These are phyloP conservation scores for Glomeris maerens DNA, from an alignment of 1,140 invertebrate species.

Conservation along the genomic window DNA sequence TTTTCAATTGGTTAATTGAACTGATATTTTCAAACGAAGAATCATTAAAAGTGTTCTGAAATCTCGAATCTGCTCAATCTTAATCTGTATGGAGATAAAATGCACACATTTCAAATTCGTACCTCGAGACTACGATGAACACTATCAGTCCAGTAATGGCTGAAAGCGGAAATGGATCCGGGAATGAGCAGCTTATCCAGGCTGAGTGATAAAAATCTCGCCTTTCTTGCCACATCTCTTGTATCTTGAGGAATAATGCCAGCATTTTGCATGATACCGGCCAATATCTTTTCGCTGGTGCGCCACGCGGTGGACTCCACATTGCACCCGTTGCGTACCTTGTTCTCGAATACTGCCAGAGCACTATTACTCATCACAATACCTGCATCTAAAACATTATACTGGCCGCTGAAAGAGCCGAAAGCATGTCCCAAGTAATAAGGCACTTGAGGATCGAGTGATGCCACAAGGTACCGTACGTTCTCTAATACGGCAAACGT, in stretches of 20 bases:
- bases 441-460: slow-evolving; percentile 15
- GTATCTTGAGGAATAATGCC: slow-evolving; percentile 18
- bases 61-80: too few relatives aligned
- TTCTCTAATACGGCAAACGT: slow-evolving; percentile 33
- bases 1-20: too few relatives aligned
- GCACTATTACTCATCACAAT: slow-evolving; percentile 18
- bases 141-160: slow-evolving; percentile 20
- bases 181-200: slow-evolving; percentile 21
- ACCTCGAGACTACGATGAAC: slow-evolving; percentile 17
- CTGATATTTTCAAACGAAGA: too few relatives aligned
- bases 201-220: slow-evolving; percentile 20
- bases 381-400: slow-evolving; percentile 20
- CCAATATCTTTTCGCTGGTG: slow-evolving; percentile 16
- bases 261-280: slow-evolving; percentile 15
- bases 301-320: neutral
- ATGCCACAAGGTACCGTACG: slow-evolving; percentile 21
- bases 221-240: slow-evolving; percentile 14
- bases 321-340: slow-evolving; percentile 9
- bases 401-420: slow-evolving; percentile 17
- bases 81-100: too few relatives aligned
- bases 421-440: slow-evolving; percentile 21
- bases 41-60: too few relatives aligned
- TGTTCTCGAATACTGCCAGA: slow-evolving; percentile 5
- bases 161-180: slow-evolving; percentile 20
- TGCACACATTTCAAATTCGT: too few relatives aligned